Evolutionary conservation across 2,113 vertebrate genomes (phyloP).

Genomic region (Pterophyllum scalare): DNA sequence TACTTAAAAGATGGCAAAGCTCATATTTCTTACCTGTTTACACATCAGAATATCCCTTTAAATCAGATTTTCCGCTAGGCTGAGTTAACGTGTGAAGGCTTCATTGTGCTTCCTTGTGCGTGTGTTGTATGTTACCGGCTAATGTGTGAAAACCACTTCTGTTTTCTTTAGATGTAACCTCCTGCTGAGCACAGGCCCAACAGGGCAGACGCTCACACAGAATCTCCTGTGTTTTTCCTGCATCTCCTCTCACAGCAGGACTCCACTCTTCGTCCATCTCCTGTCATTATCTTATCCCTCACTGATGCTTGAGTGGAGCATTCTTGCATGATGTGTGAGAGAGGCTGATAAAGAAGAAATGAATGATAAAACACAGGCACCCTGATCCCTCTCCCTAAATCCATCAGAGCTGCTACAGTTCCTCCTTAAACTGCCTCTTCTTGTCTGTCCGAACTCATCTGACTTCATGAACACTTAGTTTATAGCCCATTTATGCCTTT

Average conservation of each 20-base stretch:
- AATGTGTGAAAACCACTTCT: conserved; percentile 65
- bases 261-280: conserved; percentile 46
- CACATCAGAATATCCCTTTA: neutral
- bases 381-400: neutral
- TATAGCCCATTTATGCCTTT: neutral
- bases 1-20: too few species aligned
- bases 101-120: neutral
- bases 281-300: conserved; percentile 64
- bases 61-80: conserved; percentile 10
- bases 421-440: neutral
- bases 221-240: conserved; percentile 33
- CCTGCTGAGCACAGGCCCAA: conserved; percentile 31
- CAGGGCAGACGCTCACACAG: conserved; percentile 24
- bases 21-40: too few species aligned
- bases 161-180: conserved; percentile 52
- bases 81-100: conserved; percentile 34
- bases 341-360: conserved; percentile 41
- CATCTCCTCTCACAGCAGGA: conserved; percentile 56
- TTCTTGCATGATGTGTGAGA: conserved; percentile 10
- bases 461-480: conserved; percentile 3
- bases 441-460: neutral
- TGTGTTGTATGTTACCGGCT: conserved; percentile 25
- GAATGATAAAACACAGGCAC: conserved; percentile 50
- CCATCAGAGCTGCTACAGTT: conserved; percentile 11
- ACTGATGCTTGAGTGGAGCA: conserved; percentile 49